Evolutionary conservation across 2,113 vertebrate species (phyloP), one percentile per base, ranked within the genome.

Genomic region (Raphicerus campestris): DNA sequence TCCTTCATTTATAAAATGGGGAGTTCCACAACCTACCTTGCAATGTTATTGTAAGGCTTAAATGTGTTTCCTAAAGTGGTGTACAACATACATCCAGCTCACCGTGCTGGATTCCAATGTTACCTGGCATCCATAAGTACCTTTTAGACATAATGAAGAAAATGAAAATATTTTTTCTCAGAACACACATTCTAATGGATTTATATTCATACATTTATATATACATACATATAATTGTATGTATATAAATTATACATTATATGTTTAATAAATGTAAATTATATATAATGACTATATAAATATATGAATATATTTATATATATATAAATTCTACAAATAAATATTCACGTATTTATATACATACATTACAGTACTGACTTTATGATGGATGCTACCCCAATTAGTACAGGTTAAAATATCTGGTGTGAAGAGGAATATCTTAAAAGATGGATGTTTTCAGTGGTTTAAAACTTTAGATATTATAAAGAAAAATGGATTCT

Each of bases 401-500:
- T 84, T 22, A 51, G 6, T 80, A 60, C 1, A 26, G 22, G 9
- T 86, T 51, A 78, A 91, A n/a, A 35, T 20, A 10, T 89, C 15
- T 78, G 45, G n/a, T 9, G 16, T 20, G 24, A 83, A 94, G 30
- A 58, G 9, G 56, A 53, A 90, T 81, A 61, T 88, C 39, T 85
- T 93, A 66, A 32, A 93, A 92, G 35, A 51, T 30, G 35, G 17
- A 35, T 83, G 13, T 70, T 86, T 63, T 92, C 45, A 73, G 49
- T 61, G 35, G 32, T 22, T 82, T 56, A 45, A 94, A 95, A 84
- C 78, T 96, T 95, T 84, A n/a, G 22, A 53, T 87, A 91, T 92
- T 17, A 47, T 92, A 91, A 81, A 78, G 15, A 92, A 78, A 96
- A 93, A 66, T 10, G 47, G 81, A 20, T 96, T 77, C 47, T 96